These are phyloP conservation scores for Polypedilum vanderplanki DNA, from an alignment of 1,140 invertebrate species.

Conservation along the genomic window DNA sequence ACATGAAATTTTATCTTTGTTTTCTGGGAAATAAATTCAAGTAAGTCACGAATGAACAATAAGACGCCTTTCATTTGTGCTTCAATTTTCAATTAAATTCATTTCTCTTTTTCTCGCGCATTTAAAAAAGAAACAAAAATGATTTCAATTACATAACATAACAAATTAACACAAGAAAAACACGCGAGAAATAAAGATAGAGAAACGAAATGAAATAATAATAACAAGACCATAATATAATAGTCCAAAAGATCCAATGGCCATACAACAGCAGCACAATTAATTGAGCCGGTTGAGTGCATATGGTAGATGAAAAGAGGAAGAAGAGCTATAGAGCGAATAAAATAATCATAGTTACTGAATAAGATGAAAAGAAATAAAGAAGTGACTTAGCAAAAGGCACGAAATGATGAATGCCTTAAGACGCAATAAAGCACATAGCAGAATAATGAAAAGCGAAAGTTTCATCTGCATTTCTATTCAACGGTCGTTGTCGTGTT, in stretches of 20 bases:
- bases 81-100: too few species aligned
- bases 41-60: too few species aligned
- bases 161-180: background rate
- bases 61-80: too few species aligned
- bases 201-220: background rate
- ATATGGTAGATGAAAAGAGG: background rate
- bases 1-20: too few species aligned
- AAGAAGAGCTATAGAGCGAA: background rate
- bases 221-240: background rate
- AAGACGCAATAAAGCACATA: conserved; percentile 9
- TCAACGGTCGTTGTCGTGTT: background rate
- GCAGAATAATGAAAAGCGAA: background rate
- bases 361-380: too few species aligned
- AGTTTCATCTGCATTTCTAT: conserved; percentile 3
- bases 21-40: too few species aligned
- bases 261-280: background rate
- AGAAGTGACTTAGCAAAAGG: background rate
- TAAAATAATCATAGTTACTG: too few species aligned
- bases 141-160: background rate
- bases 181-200: background rate
- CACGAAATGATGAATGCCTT: background rate
- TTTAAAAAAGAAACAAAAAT: background rate
- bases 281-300: background rate
- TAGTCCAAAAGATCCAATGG: background rate
- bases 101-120: too few species aligned